Conservation (phyloP, 2,113 vertebrate genomes). For the Budorcas taxicolor region DNA sequence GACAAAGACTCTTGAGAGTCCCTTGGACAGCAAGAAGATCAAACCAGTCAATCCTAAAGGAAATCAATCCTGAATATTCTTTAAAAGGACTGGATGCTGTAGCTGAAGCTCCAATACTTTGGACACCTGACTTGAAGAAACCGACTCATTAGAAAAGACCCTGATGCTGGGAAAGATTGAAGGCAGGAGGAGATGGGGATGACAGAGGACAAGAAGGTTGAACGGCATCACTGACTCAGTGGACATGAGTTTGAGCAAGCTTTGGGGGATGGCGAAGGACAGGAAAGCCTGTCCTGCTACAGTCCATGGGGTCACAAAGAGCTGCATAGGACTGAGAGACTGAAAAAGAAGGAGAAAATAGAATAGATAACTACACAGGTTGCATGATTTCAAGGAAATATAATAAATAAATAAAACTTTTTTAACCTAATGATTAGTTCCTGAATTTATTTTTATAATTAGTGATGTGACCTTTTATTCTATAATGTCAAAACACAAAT, state of each 20-base stretch:
- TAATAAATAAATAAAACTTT: conserved; percentile 28
- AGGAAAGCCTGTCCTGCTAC: background rate
- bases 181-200: background rate
- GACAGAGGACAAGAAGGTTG: background rate
- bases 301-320: background rate
- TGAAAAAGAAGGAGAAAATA: background rate
- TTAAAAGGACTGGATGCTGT: background rate
- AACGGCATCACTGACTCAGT: background rate
- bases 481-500: conserved; percentile 66
- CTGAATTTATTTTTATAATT: conserved; percentile 50
- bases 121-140: background rate
- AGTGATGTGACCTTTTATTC: conserved; percentile 36
- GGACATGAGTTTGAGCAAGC: background rate
- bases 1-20: background rate
- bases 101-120: background rate
- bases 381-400: conserved; percentile 17
- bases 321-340: background rate
- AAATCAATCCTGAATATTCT: background rate
- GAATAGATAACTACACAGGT: background rate
- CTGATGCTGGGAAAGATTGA: background rate
- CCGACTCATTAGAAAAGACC: background rate
- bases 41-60: background rate
- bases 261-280: background rate
- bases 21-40: background rate
- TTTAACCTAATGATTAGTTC: background rate